phyloP scores from a whole-genome alignment of 2,888 invertebrate species.

The Galeruca laticollis region DNA sequence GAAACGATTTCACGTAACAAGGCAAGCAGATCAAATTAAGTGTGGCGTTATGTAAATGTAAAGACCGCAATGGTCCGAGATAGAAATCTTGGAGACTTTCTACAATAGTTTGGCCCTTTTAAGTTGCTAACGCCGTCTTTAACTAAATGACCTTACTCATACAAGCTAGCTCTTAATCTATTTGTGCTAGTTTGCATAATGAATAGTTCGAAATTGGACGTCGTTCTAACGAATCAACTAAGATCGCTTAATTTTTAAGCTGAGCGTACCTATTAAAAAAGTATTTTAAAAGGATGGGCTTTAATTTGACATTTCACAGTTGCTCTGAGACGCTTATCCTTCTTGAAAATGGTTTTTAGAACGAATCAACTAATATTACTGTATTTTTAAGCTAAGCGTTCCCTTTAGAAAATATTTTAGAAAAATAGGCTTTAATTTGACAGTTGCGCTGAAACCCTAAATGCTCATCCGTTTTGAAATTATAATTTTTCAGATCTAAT shows the following conservation, averaged over 20 bases:
- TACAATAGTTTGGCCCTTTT: slow-evolving; percentile 43
- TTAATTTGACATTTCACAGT: too few species aligned
- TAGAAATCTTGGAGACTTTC: slow-evolving; percentile 52
- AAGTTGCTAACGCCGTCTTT: slow-evolving; percentile 49
- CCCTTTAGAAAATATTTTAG: too few species aligned
- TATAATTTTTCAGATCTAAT: too few species aligned
- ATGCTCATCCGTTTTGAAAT: too few species aligned
- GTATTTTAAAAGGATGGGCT: too few species aligned
- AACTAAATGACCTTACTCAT: slow-evolving; percentile 44
- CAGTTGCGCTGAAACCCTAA: too few species aligned
- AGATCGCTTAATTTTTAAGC: not conserved
- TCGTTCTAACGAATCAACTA: not conserved
- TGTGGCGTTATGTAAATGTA: slow-evolving; percentile 51
- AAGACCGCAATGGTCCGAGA: slow-evolving; percentile 43
- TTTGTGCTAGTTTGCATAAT: slow-evolving; percentile 48
- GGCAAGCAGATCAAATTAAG: slow-evolving; percentile 46
- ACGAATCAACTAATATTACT: too few species aligned
- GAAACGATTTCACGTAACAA: slow-evolving; percentile 23
- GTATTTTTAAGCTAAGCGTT: too few species aligned
- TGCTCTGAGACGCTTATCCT: too few species aligned
- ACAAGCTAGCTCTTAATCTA: slow-evolving; percentile 51
- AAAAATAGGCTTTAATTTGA: too few species aligned
- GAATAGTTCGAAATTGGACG: slow-evolving; percentile 36
- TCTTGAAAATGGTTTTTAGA: too few species aligned
- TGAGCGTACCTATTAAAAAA: not conserved